Base-by-base conservation (phyloP, 1,140 invertebrate species). In the Magallana angulata region DNA sequence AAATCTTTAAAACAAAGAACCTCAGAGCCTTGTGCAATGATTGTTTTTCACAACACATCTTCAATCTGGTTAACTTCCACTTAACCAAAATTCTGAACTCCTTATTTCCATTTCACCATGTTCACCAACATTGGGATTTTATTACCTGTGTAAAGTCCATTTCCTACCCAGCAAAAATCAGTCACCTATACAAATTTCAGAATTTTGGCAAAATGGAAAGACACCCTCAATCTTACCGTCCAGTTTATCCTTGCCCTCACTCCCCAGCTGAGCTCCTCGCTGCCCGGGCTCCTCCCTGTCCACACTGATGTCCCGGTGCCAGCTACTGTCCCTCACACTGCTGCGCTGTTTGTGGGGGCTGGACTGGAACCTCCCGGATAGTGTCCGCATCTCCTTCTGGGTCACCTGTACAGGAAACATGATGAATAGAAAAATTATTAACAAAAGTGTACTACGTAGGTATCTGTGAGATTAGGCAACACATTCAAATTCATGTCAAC, bases 261-360 rank as follows among this genome's bases (percentile, higher is more conserved):
- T 24, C n/a, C 12, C 14, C 76, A 80, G 48, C 76, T 36, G 12
- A 24, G 18, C 11, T 58, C 9, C 11, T 58, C 9, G 57, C 8
- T 57, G 81, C 16, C 36, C 57, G 4, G 7, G 9, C 14, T 80
- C 36, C 24, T 57, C 81, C 9, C 36, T 7, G n/a, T 82, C 57
- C 1, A 14, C 48, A 82, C 14, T 82, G 36, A 82, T 76, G 24
- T 76, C 68, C 2, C 68, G 30, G 12, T 76, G 68, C 24, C 11
- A 76, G 68, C 68, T 76, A 30, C 11, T 76, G 24, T 76, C 68
- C 68, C 68, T 76, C 24, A n/a, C 14, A 18, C 24, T 12, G 24
- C 68, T 76, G 14, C 68, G 68, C 24, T 76, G 68, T 76, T 76
- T 76, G 24, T 76, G 68, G 14, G 68, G 68, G 24, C 68, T 76